Evolutionary conservation across 2,113 vertebrate genomes (phyloP).

Genomic region (rat (Rattus norvegicus)): DNA sequence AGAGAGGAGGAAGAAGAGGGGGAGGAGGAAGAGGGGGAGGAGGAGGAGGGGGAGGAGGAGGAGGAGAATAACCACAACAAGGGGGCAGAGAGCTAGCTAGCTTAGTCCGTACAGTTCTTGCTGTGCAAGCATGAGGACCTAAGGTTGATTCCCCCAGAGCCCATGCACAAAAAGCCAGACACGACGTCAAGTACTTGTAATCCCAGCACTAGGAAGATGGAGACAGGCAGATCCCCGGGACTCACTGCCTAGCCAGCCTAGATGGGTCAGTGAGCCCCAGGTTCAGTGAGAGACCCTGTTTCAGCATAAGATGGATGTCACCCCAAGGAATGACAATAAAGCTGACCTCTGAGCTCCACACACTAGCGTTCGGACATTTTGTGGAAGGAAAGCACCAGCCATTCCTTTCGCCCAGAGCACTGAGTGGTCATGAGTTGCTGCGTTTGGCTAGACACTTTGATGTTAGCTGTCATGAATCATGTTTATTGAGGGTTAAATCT

Average conservation of each 20-base stretch:
- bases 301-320: neutral
- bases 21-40: no score
- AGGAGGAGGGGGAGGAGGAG: neutral
- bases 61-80: neutral
- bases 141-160: neutral
- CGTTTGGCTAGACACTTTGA: neutral
- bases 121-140: neutral
- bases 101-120: neutral
- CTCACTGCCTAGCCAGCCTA: neutral
- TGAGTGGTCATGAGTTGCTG: neutral
- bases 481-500: neutral
- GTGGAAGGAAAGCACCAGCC: neutral
- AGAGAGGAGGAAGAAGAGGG: no score
- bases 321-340: neutral
- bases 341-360: neutral
- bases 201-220: neutral
- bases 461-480: fast-evolving
- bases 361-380: neutral
- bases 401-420: neutral
- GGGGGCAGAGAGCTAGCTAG: no score
- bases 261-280: neutral
- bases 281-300: neutral
- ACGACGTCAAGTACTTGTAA: neutral
- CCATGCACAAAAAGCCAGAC: neutral
- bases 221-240: neutral